Base-by-base conservation (phyloP, 1,140 invertebrate species). In the Neodiprion virginianus region DNA sequence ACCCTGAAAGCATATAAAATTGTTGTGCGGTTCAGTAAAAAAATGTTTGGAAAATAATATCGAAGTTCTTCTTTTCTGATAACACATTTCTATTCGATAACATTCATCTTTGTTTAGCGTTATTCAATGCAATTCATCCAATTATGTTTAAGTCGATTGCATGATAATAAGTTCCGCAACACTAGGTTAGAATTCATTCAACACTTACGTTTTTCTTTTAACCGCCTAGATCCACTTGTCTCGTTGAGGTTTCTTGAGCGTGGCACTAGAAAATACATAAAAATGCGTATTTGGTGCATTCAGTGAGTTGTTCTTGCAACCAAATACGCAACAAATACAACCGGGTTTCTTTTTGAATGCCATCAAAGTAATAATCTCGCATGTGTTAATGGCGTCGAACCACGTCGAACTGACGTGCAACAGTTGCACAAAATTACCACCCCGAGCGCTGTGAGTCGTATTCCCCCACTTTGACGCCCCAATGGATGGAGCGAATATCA, bases 171-270 rank as follows among this genome's bases (percentile, higher is more conserved):
- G 28, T 47, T 74, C 2, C 49, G 50, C 69, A 17, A 73, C 66
- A 74, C n/a, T 69, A 0, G 47, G 66, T 70, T 74, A 69, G 14
- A 69, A 50, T 70, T 28, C 48, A 74, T 69, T 47, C 49, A 68
- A 69, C 66, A 77, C 77, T 74, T 74, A 78, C 77, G 70, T 78
- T 70, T 48, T 69, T 69, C 69, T 67, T 49, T 47, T 61, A 10
- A 78, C 70, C 5, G 74, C 74, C 7, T 47, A 14, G 23, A 78
- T 75, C 72, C 77, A 75, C 61, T 72, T 73, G 48, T 74, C 69
- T 53, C 61, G 14, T 74, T 75, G 77, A 8, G 47, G 23, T 48
- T 66, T 75, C 17, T 74, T 78, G 28, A 75, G 61, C 28, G 69
- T 10, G 5, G 8, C 53, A 8, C 12, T 72, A 0, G 74, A 67